These are phyloP conservation scores for Hylomyscus alleni DNA, from an alignment of 2,797 vertebrate genomes.

Conservation along the genomic window DNA sequence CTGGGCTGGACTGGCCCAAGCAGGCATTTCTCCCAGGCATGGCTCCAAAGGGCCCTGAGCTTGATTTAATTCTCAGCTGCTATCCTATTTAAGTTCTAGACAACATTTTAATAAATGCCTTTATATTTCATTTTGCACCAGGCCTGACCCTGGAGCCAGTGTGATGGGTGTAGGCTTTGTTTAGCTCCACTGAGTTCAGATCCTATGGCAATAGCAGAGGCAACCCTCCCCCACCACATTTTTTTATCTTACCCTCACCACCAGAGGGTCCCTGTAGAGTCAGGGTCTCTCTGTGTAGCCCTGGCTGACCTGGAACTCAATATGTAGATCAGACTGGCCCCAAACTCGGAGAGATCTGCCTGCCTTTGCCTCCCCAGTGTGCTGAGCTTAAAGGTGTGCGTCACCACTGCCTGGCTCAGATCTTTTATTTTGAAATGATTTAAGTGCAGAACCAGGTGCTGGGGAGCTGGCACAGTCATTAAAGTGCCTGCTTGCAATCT, in stretches of 20 bases:
- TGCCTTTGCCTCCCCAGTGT: not conserved
- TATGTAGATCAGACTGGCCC: not conserved
- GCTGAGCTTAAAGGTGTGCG: not conserved
- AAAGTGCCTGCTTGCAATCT: not conserved
- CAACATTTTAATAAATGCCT: slow-evolving; percentile 1
- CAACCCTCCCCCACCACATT: not conserved
- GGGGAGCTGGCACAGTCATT: not conserved
- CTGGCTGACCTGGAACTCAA: not conserved
- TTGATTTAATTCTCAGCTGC: not conserved
- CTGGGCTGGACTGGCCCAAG: not conserved
- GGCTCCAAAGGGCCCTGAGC: not conserved
- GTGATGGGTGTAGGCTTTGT: not conserved
- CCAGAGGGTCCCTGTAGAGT: not conserved
- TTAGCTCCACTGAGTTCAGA: not conserved
- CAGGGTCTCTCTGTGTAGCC: not conserved
- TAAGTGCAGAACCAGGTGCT: not conserved
- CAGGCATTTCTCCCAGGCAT: not conserved
- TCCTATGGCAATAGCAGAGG: not conserved
- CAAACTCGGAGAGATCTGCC: not conserved
- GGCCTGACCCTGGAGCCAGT: not conserved
- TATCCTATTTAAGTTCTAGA: not conserved
- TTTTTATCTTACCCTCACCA: not conserved
- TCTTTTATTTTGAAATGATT: not conserved
- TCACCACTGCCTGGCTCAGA: not conserved
- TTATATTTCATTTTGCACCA: not conserved